These are phyloP conservation scores for Agapornis roseicollis DNA, from an alignment of 2,113 vertebrate genomes.

Conservation along the genomic window DNA sequence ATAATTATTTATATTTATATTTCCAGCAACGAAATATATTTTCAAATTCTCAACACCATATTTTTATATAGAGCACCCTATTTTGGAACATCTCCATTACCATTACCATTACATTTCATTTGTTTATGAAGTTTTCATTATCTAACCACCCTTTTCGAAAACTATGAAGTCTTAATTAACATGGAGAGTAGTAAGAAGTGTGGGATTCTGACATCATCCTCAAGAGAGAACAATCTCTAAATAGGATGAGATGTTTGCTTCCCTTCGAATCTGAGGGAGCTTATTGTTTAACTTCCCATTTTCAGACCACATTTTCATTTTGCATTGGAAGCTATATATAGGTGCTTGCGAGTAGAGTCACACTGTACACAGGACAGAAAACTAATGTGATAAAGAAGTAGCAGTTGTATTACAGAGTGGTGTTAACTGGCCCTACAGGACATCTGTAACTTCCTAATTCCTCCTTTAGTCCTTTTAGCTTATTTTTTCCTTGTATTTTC, in stretches of 20 bases:
- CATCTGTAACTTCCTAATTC: background rate
- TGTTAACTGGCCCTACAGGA: background rate
- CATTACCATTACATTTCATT: background rate
- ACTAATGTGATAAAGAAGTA: background rate
- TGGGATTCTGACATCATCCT: background rate
- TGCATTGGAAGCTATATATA: background rate
- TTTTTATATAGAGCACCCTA: background rate
- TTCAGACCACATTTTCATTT: background rate
- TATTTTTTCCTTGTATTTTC: background rate
- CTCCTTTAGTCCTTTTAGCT: background rate
- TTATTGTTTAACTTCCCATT: background rate
- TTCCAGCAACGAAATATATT: background rate
- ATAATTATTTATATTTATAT: background rate
- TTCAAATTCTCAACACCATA: background rate
- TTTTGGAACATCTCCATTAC: background rate
- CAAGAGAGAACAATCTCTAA: background rate
- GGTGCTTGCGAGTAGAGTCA: background rate
- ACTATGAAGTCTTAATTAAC: background rate
- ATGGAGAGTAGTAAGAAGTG: background rate
- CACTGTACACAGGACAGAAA: background rate
- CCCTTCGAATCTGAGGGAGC: background rate
- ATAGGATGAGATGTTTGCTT: background rate
- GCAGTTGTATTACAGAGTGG: rapidly evolving
- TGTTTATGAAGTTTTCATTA: background rate
- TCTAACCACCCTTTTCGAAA: background rate